Conservation (phyloP, 1,140 invertebrate species). For the Monomorium pharaonis region DNA sequence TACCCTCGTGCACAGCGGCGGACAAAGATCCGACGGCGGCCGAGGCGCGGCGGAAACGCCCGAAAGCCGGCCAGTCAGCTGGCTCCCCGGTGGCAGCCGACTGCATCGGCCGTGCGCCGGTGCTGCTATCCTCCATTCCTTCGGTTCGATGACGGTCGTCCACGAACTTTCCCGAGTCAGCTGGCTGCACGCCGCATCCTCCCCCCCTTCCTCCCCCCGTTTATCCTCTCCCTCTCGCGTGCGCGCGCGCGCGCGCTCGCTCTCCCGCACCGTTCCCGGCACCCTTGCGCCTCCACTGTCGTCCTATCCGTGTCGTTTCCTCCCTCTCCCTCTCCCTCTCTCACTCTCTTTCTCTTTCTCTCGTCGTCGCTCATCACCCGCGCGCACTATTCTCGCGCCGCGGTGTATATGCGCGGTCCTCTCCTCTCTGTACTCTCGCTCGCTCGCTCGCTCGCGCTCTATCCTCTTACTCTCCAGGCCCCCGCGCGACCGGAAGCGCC, state of each 20-base stretch:
- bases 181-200: constrained; percentile 52
- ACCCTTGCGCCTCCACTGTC: constrained; percentile 17
- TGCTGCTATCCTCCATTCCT: constrained; percentile 50
- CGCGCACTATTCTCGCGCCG: constrained; percentile 4
- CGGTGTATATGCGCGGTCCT: neutral
- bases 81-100: constrained; percentile 70
- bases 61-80: constrained; percentile 76
- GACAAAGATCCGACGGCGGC: constrained; percentile 67
- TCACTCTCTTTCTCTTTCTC: constrained; percentile 10
- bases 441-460: neutral
- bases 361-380: neutral
- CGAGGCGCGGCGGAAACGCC: constrained; percentile 53
- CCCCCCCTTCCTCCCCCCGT: neutral
- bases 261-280: neutral
- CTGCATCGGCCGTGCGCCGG: constrained; percentile 64
- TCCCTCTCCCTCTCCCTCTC: constrained; percentile 8
- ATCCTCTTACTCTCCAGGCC: constrained; percentile 39
- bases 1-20: constrained; percentile 76
- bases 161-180: constrained; percentile 74
- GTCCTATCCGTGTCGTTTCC: constrained; percentile 34
- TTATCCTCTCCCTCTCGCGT: neutral
- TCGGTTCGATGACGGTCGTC: constrained; percentile 64
- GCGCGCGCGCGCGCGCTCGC: no score
- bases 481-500: constrained; percentile 44
- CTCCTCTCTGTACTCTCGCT: neutral